Evolutionary conservation across 2,113 vertebrate genomes (phyloP).

Genomic region (Copsychus sechellarum): DNA sequence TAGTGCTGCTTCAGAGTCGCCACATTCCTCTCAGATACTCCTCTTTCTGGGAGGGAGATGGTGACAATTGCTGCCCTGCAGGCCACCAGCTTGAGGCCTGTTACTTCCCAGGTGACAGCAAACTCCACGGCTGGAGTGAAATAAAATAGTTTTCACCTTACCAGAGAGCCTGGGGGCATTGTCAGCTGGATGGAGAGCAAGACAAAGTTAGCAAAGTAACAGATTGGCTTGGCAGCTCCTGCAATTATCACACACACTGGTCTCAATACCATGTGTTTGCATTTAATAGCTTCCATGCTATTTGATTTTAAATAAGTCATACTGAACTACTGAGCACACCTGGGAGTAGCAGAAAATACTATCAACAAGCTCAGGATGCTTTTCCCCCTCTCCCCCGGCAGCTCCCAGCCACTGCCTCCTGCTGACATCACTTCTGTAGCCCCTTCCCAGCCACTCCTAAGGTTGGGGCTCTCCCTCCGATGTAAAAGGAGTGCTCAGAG

Average conservation of each 20-base stretch:
- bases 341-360: background rate
- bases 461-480: background rate
- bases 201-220: background rate
- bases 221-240: background rate
- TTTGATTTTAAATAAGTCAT: background rate
- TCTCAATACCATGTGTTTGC: background rate
- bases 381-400: background rate
- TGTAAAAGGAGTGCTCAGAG: background rate
- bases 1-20: accelerated
- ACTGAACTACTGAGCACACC: background rate
- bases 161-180: background rate
- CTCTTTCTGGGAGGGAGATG: background rate
- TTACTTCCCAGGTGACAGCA: background rate
- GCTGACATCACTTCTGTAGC: background rate
- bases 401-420: background rate
- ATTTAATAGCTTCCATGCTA: background rate
- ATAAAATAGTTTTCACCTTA: background rate
- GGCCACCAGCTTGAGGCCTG: background rate
- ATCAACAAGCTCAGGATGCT: accelerated
- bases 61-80: background rate
- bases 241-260: background rate
- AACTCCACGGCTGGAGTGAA: background rate
- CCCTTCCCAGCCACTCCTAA: background rate
- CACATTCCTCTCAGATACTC: background rate
- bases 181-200: background rate